Conservation (phyloP, 2,113 vertebrate species). For the Proterorhinus semilunaris region DNA sequence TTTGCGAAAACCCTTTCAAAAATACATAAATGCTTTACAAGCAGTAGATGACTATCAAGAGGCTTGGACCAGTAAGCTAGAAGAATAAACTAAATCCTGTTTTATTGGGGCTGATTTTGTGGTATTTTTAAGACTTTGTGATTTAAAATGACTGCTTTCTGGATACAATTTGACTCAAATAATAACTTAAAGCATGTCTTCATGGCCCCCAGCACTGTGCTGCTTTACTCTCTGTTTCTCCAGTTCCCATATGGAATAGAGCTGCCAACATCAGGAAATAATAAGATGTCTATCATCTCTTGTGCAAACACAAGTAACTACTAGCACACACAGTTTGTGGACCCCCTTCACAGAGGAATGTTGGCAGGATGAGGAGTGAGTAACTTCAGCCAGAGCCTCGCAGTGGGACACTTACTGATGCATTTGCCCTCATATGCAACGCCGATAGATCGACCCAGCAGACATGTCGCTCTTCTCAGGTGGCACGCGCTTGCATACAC, state of each 20-base stretch:
- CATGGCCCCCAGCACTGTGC: conserved; percentile 61
- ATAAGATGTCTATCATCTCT: conserved; percentile 76
- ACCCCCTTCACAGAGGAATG: conserved; percentile 68
- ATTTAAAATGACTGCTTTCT: conserved; percentile 34
- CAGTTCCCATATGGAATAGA: conserved; percentile 61
- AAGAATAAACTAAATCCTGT: conserved; percentile 23
- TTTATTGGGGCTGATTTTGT: conserved; percentile 12
- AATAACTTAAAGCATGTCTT: conserved; percentile 52
- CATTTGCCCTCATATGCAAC: conserved; percentile 97
- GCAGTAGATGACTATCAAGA: conserved; percentile 17
- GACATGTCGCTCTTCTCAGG: conserved; percentile 94
- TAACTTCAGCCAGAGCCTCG: conserved; percentile 51
- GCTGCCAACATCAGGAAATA: conserved; percentile 80
- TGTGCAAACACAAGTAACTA: conserved; percentile 75
- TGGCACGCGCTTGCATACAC: conserved; percentile 94
- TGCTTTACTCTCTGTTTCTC: conserved; percentile 41
- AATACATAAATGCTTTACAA: conserved; percentile 36
- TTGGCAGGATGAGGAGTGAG: conserved; percentile 61
- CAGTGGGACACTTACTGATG: conserved; percentile 85
- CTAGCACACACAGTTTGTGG: conserved; percentile 35
- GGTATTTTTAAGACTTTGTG: conserved; percentile 29
- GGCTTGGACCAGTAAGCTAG: conserved; percentile 18
- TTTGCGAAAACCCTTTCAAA: conserved; percentile 43
- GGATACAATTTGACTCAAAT: conserved; percentile 55
- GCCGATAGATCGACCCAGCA: conserved; percentile 94